These are phyloP conservation scores for Yponomeuta plumbellus DNA, from an alignment of 2,888 invertebrate species.

Conservation along the genomic window DNA sequence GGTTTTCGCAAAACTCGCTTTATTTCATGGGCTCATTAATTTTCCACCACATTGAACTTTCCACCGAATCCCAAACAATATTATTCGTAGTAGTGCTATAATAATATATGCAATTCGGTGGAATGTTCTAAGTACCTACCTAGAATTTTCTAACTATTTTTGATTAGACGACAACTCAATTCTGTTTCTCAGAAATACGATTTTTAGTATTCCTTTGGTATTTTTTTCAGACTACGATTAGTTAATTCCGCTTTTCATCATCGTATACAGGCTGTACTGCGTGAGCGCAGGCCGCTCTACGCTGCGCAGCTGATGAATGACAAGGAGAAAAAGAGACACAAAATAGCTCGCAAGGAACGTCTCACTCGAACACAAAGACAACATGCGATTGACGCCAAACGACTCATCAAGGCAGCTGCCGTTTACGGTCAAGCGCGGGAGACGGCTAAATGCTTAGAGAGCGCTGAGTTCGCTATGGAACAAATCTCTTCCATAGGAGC, in stretches of 20 bases:
- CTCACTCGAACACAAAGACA: slow-evolving; percentile 48
- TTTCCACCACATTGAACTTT: no score
- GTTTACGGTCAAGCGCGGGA: slow-evolving; percentile 43
- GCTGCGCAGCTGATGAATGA: slow-evolving; percentile 53
- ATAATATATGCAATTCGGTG: no score
- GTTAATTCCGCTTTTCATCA: neutral
- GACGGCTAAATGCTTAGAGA: slow-evolving; percentile 55
- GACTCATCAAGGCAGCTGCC: slow-evolving; percentile 45
- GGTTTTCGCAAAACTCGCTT: no score
- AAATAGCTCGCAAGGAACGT: slow-evolving; percentile 46
- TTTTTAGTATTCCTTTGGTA: no score
- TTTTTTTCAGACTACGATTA: neutral
- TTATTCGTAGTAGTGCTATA: no score
- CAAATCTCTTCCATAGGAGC: slow-evolving; percentile 53
- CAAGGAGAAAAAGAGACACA: slow-evolving; percentile 47
- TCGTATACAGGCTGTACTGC: slow-evolving; percentile 45
- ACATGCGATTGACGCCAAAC: slow-evolving; percentile 49
- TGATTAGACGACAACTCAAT: no score
- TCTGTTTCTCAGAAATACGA: no score
- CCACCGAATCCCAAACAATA: no score
- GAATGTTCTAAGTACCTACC: no score
- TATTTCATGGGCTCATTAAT: no score
- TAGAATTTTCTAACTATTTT: no score
- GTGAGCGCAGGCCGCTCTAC: slow-evolving; percentile 59
- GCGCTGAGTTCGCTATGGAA: slow-evolving; percentile 60